Evolutionary conservation across 2,797 vertebrate genomes (phyloP).

Genomic region (Alca torda): DNA sequence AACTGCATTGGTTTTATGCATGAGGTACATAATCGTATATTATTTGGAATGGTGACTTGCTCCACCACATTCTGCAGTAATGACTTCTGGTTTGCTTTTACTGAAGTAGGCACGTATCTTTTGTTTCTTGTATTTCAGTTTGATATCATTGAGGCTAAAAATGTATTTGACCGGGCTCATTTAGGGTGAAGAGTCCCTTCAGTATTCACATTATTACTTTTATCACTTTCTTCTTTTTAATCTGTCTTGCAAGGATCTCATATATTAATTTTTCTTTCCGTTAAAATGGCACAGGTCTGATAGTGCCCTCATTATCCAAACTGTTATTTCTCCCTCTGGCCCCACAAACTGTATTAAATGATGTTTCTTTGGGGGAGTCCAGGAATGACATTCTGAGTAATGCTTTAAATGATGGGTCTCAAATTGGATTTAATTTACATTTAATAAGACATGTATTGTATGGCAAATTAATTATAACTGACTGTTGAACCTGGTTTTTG

Average conservation of each 20-base stretch:
- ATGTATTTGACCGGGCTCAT: neutral
- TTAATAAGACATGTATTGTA: conserved; percentile 36
- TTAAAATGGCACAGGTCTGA: conserved; percentile 35
- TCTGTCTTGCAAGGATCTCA: neutral
- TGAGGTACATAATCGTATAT: rapidly evolving
- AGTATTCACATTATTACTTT: conserved; percentile 3
- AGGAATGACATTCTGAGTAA: conserved; percentile 26
- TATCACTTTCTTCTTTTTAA: conserved; percentile 16
- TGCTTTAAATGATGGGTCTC: conserved; percentile 16
- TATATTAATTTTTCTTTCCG: conserved; percentile 49
- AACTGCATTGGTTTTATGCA: neutral
- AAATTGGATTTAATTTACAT: conserved; percentile 59
- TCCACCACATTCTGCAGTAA: neutral
- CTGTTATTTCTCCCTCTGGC: conserved; percentile 60
- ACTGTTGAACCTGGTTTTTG: neutral
- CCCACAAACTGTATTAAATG: conserved; percentile 40
- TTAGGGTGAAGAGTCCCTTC: conserved; percentile 9
- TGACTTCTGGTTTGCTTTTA: neutral
- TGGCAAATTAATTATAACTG: conserved; percentile 54
- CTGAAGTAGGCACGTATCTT: neutral
- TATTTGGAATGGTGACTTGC: neutral
- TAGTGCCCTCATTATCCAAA: conserved; percentile 28
- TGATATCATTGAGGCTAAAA: neutral
- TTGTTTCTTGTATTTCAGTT: neutral
- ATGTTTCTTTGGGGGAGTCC: conserved; percentile 25